Evolutionary conservation across 1,140 invertebrate genomes (phyloP), one percentile per base, ranked within the genome.

Genomic region (Aculops lycopersici): DNA sequence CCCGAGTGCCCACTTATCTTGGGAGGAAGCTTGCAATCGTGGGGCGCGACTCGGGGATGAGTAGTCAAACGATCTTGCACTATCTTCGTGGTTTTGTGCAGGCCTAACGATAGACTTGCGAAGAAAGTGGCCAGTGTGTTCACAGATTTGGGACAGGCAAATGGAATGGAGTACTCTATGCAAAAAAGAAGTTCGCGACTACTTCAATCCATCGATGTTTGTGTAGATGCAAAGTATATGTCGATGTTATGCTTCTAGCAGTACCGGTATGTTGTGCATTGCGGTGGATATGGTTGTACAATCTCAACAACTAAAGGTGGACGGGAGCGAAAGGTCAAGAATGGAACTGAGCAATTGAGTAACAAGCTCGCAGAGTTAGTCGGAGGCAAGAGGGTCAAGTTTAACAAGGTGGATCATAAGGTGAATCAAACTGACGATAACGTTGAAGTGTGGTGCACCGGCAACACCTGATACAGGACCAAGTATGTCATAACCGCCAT

Each of bases 261-360:
- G n/a, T n/a, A n/a, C n/a, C n/a, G 24, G 24, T 31, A 31, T 31
- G 24, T 31, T n/a, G n/a, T 8, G n/a, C 24, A 31, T 8, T 31
- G 24, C n/a, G 52, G 53, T 17, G 55, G 56, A 20, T 43, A 45
- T 0, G 45, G 49, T 20, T 18, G 50, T 20, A 57, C 58, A 18
- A 50, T 51, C 36, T 51, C 50, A 1, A 53, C 54, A 13, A 50
- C 49, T 18, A 52, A 53, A 44, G 57, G 55, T 4, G 56, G 49
- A 19, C 55, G 55, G 52, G 58, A 59, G 42, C 46, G 53, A 31
- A 58, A 59, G 44, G 50, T 58, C 37, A 45, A 50, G 31, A 57
- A 57, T 31, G 58, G 58, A 17, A 51, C 50, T n/a, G 50, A 52
- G 38, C 56, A 59, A 41, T 49, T 59, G 13, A 54, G 52, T 45